Evolutionary conservation across 2,888 invertebrate species (phyloP).

Genomic region (Stenchaetothrips biformis): DNA sequence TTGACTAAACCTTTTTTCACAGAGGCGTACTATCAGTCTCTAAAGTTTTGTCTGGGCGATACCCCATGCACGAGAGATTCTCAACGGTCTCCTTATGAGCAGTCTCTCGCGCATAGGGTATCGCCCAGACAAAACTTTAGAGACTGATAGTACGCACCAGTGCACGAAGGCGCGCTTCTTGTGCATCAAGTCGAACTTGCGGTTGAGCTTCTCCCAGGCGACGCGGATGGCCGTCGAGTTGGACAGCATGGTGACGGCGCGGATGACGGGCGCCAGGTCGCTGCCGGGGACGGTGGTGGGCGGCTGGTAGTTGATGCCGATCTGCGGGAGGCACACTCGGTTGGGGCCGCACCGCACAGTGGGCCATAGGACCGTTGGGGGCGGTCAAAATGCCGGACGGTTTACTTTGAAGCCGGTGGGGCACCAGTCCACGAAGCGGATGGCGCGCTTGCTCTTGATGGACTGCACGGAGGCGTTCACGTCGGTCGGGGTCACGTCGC

Average conservation of each 20-base stretch:
- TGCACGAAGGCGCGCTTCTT: constrained; percentile 59
- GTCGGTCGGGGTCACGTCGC: constrained; percentile 43
- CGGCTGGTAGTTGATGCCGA: constrained; percentile 69
- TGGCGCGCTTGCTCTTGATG: constrained; percentile 52
- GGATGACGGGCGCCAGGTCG: constrained; percentile 50
- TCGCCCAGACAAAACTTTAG: too few species aligned
- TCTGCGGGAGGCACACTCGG: constrained; percentile 46
- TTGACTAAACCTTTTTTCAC: too few species aligned
- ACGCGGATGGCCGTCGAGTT: constrained; percentile 66
- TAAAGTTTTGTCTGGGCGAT: too few species aligned
- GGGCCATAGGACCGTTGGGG: neutral
- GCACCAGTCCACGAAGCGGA: constrained; percentile 58
- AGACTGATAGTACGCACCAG: too few species aligned
- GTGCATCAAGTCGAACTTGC: constrained; percentile 58
- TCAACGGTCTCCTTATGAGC: too few species aligned
- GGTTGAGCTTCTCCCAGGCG: constrained; percentile 57
- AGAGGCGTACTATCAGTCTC: too few species aligned
- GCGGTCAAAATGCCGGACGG: neutral
- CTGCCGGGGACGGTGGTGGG: constrained; percentile 59
- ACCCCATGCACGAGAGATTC: too few species aligned
- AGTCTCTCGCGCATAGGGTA: too few species aligned
- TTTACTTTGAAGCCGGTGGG: constrained; percentile 55
- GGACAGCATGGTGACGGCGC: constrained; percentile 68
- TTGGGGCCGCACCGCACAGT: neutral
- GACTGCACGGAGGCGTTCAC: constrained; percentile 51